Evolutionary conservation across 2,888 invertebrate genomes (phyloP), one percentile per base, ranked within the genome.

Genomic region (Sisyra terminalis): DNA sequence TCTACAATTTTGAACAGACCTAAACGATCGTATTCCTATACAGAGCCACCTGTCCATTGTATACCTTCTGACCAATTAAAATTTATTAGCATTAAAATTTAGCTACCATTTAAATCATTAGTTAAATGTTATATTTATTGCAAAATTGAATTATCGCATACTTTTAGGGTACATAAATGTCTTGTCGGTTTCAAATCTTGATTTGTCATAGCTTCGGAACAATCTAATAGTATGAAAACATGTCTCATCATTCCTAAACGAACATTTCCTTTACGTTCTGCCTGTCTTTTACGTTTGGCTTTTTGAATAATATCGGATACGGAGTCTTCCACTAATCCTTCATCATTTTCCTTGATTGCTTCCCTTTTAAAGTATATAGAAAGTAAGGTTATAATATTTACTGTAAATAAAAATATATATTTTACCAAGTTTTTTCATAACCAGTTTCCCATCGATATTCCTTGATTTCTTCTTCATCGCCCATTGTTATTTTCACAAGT

Each of bases 191-290:
- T 96, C 39, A 98, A 67, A 65, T 97, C 96, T 56, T 92, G 93
- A 51, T 85, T 85, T 31, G 75, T 74, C 97, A 98, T 98, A 2
- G 90, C 77, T 55, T 87, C 85, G 0, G 97, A 97, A 58, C 88
- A 83, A 61, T 98, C 98, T 3, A 98, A 63, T 15, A 97, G 75
- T 2, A 98, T 63, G 56, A 82, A 88, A 43, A 98, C 61, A 63
- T 98, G 96, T 39, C 98, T 73, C 97, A 98, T 98, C 93, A 97
- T 97, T 30, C 97, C 97, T 29, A 98, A 72, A 44, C 92, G 76
- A 35, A 89, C 80, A 48, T 87, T 84, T 7, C 78, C 74, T 46
- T 72, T 70, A 48, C 80, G 77, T 35, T 80, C 73, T 29, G 74
- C 68, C 46, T 78, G 76, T 0, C 84, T 70, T 57, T 83, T 82